Evolutionary conservation across 2,113 vertebrate species (phyloP), one percentile per base, ranked within the genome.

Genomic region (Calypte anna): DNA sequence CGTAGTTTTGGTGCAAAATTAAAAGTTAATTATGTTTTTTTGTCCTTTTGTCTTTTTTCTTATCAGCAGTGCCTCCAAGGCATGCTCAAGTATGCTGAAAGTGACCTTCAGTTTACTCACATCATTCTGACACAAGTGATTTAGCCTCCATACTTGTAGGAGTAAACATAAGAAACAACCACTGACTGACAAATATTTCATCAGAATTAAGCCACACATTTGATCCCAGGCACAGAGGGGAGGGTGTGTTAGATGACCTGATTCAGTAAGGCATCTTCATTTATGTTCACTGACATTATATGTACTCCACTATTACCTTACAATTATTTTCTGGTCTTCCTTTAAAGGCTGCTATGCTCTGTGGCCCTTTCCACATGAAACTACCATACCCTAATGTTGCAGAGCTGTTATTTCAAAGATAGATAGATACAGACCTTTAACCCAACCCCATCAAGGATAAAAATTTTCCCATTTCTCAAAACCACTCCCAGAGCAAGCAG

Each of bases 31-130:
- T 97, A 96, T 94, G 27, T 12, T 77, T 83, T 83, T 97, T 85
- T 96, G 94, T 95, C 96, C 92, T 97, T 98, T 97, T 97, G 93
- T 96, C 92, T 96, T 96, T 97, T 94, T 84, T 67, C 96, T 97
- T 97, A 98, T 97, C 97, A 97, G 97, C 88, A 94, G 66, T 90
- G 91, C 95, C 97, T 97, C 89, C 7, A 33, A 98, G 96, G 96
- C 94, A 96, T 82, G 67, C 80, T 89, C 78, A 97, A 97, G 93
- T 86, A 90, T 88, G 91, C 91, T 96, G 94, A 97, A 97, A 97
- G 94, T 98, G 96, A 98, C 98, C 97, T 98, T 97, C 96, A 86
- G 94, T 95, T 97, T 96, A 94, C 86, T 97, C 93, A 73, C 89
- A 96, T 95, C 97, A 95, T 97, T 96, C 96, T 94, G 91, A 97